A percentile compares a stretch with the other conserved stretches of the same genome.
These are phyloP conservation scores for Falco peregrinus DNA, from an alignment of 2,797 vertebrate genomes.

Conservation along the genomic window DNA sequence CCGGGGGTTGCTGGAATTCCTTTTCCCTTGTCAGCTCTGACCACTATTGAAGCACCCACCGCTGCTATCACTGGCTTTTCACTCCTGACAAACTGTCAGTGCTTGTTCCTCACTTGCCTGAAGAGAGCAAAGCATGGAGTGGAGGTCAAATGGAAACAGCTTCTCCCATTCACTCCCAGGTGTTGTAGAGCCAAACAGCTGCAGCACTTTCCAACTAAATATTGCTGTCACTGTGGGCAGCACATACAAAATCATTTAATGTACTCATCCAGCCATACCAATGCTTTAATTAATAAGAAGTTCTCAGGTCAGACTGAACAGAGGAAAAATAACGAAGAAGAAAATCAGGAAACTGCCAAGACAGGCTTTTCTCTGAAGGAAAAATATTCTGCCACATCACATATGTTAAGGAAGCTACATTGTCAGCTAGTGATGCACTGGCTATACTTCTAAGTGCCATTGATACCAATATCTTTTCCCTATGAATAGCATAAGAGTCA, in stretches of 20 bases:
- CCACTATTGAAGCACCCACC: fast-evolving
- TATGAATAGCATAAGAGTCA: not conserved
- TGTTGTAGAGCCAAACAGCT: not conserved
- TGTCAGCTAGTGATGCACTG: not conserved
- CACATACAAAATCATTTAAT: not conserved
- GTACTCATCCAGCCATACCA: not conserved
- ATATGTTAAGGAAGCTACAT: not conserved
- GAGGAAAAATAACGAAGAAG: not conserved
- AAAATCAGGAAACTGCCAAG: not conserved
- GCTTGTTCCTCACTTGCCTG: not conserved
- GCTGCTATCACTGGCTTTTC: not conserved
- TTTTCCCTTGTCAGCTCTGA: not conserved
- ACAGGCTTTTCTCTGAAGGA: not conserved
- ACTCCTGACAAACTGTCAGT: not conserved
- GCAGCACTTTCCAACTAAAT: not conserved
- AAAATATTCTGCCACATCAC: not conserved
- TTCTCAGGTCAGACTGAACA: not conserved
- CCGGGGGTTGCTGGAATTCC: not conserved
- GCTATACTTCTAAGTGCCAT: not conserved
- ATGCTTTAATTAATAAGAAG: not conserved
- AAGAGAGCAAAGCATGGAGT: not conserved
- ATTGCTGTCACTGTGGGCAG: not conserved
- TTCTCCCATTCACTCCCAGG: not conserved
- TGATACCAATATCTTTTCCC: not conserved
- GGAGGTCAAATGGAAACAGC: not conserved